Evolutionary conservation across 2,113 vertebrate species (phyloP), one percentile per base, ranked within the genome.

Genomic region (Colistium nudipinnis): DNA sequence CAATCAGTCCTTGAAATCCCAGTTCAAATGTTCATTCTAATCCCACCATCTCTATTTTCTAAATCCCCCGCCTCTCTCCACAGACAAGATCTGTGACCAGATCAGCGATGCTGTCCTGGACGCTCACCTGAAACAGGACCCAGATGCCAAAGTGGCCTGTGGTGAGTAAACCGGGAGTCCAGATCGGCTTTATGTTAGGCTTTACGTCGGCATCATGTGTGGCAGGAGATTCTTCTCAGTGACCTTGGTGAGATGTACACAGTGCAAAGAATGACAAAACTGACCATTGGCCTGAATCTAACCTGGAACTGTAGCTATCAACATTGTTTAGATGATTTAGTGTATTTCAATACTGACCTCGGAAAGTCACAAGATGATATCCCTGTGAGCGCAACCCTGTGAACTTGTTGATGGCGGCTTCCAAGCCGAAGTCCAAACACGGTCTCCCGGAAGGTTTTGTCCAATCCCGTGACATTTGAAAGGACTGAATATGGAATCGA

Each of bases 21-120:
- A 10, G 14, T 41, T 13, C 13, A 31, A 31, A 5, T 4, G 35
- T 22, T 3, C 10, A 61, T 48, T 36, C 39, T 47, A 39, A 47
- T 17, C 4, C 2, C n/a, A n/a, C n/a, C n/a, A n/a, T n/a, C n/a
- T n/a, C n/a, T n/a, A n/a, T 20, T 57, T n/a, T 25, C 17, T 61
- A 36, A 1, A n/a, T 43, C 31, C 8, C 64, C 67, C 22, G 44
- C 31, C n/a, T 39, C 78, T 88, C 63, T 88, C 83, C 35, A 77
- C 70, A 99, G 97, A 99, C 84, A 99, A 99, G 83, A 98, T 99
- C 71, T 99, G 97, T 28, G 97, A 99, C 76, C 97, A 99, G 88
- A 98, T 99, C 92, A 99, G 97, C 0, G 97, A 99, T 62, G 97
- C 97, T 1, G 96, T 98, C 6, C 92, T 99, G 78, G 97, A 99